A percentile compares a stretch with the other conserved stretches of the same genome.
Evolutionary conservation across 2,888 invertebrate genomes (phyloP).

Genomic region (Taenaris catops): DNA sequence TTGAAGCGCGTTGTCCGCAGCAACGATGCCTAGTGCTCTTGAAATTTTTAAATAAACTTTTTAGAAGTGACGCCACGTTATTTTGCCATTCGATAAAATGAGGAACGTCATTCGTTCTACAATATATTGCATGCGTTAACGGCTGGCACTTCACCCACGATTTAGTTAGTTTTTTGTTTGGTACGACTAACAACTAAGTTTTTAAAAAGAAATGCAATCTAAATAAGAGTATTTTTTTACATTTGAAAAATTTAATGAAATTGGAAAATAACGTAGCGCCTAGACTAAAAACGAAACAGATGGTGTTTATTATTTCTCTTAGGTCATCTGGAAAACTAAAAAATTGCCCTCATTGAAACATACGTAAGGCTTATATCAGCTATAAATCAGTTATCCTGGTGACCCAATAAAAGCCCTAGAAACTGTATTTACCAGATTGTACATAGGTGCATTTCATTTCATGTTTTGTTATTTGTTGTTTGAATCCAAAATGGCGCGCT

Average conservation of each 20-base stretch:
- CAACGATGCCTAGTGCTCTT: slow-evolving; percentile 23
- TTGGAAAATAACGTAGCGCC: slow-evolving; percentile 1
- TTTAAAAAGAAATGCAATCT: too few species aligned
- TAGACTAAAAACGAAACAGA: neutral
- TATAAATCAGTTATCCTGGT: neutral
- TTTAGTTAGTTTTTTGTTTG: too few species aligned
- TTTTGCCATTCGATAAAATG: too few species aligned
- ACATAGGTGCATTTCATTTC: slow-evolving; percentile 16
- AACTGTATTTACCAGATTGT: slow-evolving; percentile 8
- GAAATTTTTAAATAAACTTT: slow-evolving; percentile 25
- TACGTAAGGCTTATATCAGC: slow-evolving; percentile 1
- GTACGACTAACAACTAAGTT: too few species aligned
- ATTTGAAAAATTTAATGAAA: too few species aligned
- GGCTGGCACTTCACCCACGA: too few species aligned
- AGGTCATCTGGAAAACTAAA: neutral
- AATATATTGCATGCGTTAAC: too few species aligned
- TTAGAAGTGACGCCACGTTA: too few species aligned
- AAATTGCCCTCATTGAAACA: neutral
- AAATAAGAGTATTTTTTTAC: too few species aligned
- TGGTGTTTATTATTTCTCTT: neutral
- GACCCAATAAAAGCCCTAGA: slow-evolving; percentile 5
- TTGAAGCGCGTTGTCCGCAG: slow-evolving; percentile 25
- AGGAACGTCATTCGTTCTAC: too few species aligned
- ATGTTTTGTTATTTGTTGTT: slow-evolving; percentile 23
- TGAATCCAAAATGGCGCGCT: slow-evolving; percentile 19